These are phyloP conservation scores for Cryptosula pallasiana DNA, from an alignment of 2,888 invertebrate genomes.

Conservation along the genomic window DNA sequence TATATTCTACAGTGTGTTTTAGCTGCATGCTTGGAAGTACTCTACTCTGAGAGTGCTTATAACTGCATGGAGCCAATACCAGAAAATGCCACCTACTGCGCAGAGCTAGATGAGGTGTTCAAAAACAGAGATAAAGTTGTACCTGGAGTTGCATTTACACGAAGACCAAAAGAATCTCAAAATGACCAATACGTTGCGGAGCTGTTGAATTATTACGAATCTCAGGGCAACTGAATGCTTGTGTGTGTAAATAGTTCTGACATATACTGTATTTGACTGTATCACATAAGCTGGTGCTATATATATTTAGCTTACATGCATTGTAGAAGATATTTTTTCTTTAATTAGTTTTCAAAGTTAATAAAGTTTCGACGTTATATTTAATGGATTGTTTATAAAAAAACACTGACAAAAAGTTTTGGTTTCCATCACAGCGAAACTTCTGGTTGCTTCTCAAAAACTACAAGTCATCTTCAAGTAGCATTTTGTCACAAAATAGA, in stretches of 20 bases:
- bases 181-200: neutral
- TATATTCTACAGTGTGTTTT: too few species aligned
- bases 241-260: neutral
- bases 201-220: conserved; percentile 1
- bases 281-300: neutral
- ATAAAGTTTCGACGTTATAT: conserved; percentile 12
- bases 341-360: neutral
- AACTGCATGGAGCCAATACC: conserved; percentile 6
- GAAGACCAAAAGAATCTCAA: neutral
- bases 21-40: too few species aligned
- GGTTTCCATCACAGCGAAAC: too few species aligned
- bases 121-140: conserved; percentile 6
- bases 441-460: too few species aligned
- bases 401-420: too few species aligned
- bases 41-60: conserved; percentile 20
- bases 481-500: too few species aligned
- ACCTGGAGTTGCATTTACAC: conserved; percentile 2
- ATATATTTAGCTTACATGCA: neutral
- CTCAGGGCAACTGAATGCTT: conserved; percentile 4
- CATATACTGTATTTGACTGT: neutral
- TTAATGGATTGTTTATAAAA: too few species aligned
- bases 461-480: too few species aligned
- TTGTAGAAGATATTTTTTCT: neutral
- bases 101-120: conserved; percentile 17
- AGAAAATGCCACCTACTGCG: neutral